Evolutionary conservation across 64 coral and sea anemone genomes (phyloP), one percentile per base, ranked within the genome.

Genomic region (Porites lutea): DNA sequence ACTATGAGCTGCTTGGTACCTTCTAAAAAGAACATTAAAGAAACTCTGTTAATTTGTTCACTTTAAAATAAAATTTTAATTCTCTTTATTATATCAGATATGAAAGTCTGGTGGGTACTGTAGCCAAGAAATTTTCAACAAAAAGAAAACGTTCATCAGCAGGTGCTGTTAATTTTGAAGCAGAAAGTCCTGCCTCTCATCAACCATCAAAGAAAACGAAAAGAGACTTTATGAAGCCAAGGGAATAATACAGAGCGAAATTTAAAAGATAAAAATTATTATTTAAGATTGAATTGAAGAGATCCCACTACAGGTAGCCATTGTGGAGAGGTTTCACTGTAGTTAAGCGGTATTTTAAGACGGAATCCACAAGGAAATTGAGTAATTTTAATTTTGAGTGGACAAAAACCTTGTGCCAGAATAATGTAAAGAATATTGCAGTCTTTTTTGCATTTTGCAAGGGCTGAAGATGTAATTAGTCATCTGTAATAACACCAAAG

Each of bases 21-120:
- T 37, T 37, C 27, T 37, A 37, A 37, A 37, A 37, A 37, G 27
- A 37, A 37, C 27, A 37, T 37, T 37, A 37, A 37, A 37, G 27
- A 37, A 37, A 37, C 27, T 37, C 27, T 37, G 0, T 1, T 37
- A 37, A 37, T 37, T 37, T 0, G 27, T 37, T 37, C 27, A 37
- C 27, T 37, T 37, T 37, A 1, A 37, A 37, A 37, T 37, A 37
- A 37, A 37, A 37, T 37, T 37, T 23, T 74, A 16, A 50, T 14
- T 76, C 15, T 76, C 82, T 82, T 44, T 60, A 54, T 50, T 86
- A 43, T 18, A 20, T 8, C 65, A 96, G 95, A 57, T 96, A 96
- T 91, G 95, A 94, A 58, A 82, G 62, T 47, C 66, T 96, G 67
- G 95, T 96, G 79, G 95, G 95, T 71, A 96, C 95, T 43, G 93